phyloP scores from a whole-genome alignment of 2,797 vertebrate genomes.

The Gouania willdenowi region DNA sequence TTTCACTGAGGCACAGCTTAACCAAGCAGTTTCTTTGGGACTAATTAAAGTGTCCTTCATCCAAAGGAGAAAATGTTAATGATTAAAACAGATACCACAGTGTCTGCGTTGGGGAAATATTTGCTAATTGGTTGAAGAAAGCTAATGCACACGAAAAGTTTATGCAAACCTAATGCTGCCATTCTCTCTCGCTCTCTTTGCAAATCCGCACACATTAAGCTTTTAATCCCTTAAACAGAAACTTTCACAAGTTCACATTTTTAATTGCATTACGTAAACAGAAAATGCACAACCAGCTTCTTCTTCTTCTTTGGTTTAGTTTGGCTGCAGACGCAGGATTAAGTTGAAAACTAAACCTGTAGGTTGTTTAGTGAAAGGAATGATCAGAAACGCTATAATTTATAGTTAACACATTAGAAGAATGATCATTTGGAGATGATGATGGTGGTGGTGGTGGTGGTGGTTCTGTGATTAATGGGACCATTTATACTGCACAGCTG shows the following conservation, averaged over 20 bases:
- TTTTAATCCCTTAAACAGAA: slow-evolving; percentile 60
- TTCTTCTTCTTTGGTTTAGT: slow-evolving; percentile 55
- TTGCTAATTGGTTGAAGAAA: slow-evolving; percentile 51
- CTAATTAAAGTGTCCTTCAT: slow-evolving; percentile 75
- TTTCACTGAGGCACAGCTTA: slow-evolving; percentile 19
- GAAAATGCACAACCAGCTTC: slow-evolving; percentile 41
- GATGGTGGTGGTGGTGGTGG: no score
- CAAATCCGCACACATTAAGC: slow-evolving; percentile 51
- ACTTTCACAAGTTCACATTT: slow-evolving; percentile 57
- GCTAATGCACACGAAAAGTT: slow-evolving; percentile 34
- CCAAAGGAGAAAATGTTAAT: slow-evolving; percentile 68
- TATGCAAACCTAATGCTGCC: slow-evolving; percentile 16
- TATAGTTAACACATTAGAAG: slow-evolving; percentile 53
- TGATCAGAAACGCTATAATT: slow-evolving; percentile 19
- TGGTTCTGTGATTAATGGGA: slow-evolving; percentile 69
- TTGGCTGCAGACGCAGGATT: slow-evolving; percentile 43
- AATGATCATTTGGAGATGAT: slow-evolving; percentile 73
- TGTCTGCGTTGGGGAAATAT: slow-evolving; percentile 23
- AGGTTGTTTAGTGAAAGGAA: slow-evolving; percentile 37
- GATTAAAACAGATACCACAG: slow-evolving; percentile 63
- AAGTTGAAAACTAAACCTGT: slow-evolving; percentile 51
- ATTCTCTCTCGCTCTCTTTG: slow-evolving; percentile 20
- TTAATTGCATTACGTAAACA: slow-evolving; percentile 64
- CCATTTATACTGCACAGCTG: slow-evolving; percentile 67
- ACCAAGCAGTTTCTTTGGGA: slow-evolving; percentile 78